Conservation (phyloP, 2,797 vertebrate species). For the Sebastes vulpes region DNA sequence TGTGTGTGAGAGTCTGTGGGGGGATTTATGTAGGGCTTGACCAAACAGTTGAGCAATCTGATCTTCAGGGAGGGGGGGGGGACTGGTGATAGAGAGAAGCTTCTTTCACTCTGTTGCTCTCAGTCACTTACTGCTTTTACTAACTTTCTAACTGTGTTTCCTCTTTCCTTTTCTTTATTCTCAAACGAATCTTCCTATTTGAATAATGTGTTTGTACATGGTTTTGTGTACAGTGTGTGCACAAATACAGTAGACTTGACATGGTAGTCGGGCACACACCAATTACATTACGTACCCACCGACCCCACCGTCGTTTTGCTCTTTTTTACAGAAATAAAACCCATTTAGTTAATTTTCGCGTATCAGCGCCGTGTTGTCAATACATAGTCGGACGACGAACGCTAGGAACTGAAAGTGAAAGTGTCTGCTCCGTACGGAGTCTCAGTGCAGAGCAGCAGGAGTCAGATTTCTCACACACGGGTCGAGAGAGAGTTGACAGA, state of each 20-base stretch:
- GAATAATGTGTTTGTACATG: not conserved
- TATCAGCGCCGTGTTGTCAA: too few relatives aligned
- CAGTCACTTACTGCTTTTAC: not conserved
- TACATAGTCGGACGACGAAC: too few relatives aligned
- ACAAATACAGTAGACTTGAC: not conserved
- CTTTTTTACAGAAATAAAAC: too few relatives aligned
- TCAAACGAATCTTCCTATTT: not conserved
- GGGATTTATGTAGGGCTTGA: constrained; percentile 32
- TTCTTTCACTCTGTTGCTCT: constrained; percentile 17
- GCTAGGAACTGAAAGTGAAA: too few relatives aligned
- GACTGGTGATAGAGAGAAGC: constrained; percentile 2
- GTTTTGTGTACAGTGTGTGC: not conserved
- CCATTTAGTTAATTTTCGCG: too few relatives aligned
- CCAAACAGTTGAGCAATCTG: constrained; percentile 66
- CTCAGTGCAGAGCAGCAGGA: too few relatives aligned
- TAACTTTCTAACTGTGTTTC: not conserved
- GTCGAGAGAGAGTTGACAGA: too few relatives aligned
- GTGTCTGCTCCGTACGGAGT: too few relatives aligned
- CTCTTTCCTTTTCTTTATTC: not conserved
- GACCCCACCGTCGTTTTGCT: too few relatives aligned
- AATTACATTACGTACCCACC: too few relatives aligned
- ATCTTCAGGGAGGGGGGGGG: constrained; percentile 1
- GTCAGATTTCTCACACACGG: too few relatives aligned
- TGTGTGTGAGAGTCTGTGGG: constrained; percentile 42
- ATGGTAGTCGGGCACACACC: too few relatives aligned